These are phyloP conservation scores for Eudemis profundana DNA, from an alignment of 2,888 invertebrate species.

Conservation along the genomic window DNA sequence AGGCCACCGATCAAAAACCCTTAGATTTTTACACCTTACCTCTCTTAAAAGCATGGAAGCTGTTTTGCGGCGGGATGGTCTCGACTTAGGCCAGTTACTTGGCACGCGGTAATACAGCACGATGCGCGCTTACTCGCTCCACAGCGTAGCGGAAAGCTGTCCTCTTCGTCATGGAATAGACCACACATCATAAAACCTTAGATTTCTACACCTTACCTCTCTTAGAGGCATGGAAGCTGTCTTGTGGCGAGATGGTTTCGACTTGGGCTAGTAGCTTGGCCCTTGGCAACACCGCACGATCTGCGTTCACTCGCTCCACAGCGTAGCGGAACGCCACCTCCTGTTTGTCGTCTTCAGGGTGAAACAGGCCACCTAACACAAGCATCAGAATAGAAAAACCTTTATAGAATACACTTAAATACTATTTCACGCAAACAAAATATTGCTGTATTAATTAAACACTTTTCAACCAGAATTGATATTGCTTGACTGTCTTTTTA, in stretches of 20 bases:
- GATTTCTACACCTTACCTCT: slow-evolving; percentile 89
- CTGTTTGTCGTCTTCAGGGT: slow-evolving; percentile 94
- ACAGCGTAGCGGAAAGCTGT: slow-evolving; percentile 97
- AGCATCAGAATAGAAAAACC: background rate
- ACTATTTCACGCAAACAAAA: too few relatives aligned
- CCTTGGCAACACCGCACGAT: slow-evolving; percentile 91
- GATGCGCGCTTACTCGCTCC: slow-evolving; percentile 94
- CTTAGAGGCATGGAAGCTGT: slow-evolving; percentile 97
- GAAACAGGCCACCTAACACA: slow-evolving; percentile 92
- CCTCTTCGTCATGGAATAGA: slow-evolving; percentile 94
- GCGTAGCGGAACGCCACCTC: slow-evolving; percentile 97
- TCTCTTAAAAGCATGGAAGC: slow-evolving; percentile 97
- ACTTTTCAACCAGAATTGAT: too few relatives aligned
- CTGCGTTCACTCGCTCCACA: slow-evolving; percentile 95
- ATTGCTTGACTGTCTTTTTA: too few relatives aligned
- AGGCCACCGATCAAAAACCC: background rate
- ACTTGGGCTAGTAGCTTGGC: slow-evolving; percentile 96
- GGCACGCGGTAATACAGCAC: slow-evolving; percentile 93
- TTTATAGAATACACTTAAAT: background rate
- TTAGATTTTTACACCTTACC: slow-evolving; percentile 82
- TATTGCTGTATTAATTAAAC: too few relatives aligned
- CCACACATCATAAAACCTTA: too few relatives aligned
- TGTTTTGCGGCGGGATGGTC: slow-evolving; percentile 95
- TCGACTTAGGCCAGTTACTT: slow-evolving; percentile 95
- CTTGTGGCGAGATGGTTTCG: slow-evolving; percentile 94